phyloP scores from a whole-genome alignment of 1,140 invertebrate genomes.

The Drosophila biarmipes region DNA sequence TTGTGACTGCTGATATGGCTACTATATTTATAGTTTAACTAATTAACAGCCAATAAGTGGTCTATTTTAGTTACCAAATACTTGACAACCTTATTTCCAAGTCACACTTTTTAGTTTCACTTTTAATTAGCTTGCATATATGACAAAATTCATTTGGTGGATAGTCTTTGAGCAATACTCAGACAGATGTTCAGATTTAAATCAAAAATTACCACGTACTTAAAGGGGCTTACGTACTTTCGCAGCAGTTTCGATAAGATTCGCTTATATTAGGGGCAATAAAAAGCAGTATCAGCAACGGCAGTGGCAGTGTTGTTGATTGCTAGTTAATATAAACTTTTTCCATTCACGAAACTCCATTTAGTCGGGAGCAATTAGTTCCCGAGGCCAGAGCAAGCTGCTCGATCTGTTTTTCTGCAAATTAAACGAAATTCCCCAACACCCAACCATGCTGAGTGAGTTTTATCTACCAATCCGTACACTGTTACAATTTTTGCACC shows the following conservation, averaged over 20 bases:
- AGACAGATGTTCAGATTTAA: slow-evolving; percentile 8
- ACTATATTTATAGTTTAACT: slow-evolving; percentile 41
- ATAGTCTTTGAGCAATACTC: neutral
- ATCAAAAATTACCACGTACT: slow-evolving; percentile 27
- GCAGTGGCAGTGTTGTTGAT: slow-evolving; percentile 6
- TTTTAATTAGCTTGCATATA: neutral
- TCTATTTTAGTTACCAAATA: slow-evolving; percentile 9
- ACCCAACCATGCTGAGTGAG: slow-evolving; percentile 37
- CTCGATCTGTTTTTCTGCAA: slow-evolving; percentile 18
- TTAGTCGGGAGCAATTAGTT: slow-evolving; percentile 41
- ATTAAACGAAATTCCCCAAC: slow-evolving; percentile 34
- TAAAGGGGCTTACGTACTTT: slow-evolving; percentile 26
- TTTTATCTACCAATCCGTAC: slow-evolving; percentile 6
- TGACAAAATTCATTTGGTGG: neutral
- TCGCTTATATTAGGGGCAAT: slow-evolving; percentile 22
- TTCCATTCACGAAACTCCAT: slow-evolving; percentile 35
- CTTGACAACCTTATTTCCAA: slow-evolving; percentile 11
- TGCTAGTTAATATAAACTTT: slow-evolving; percentile 36
- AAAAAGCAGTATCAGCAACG: slow-evolving; percentile 26
- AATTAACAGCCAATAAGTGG: slow-evolving; percentile 29
- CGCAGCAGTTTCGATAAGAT: slow-evolving; percentile 43
- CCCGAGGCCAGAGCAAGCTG: slow-evolving; percentile 22
- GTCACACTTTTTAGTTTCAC: slow-evolving; percentile 3
- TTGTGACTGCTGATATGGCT: slow-evolving; percentile 35
- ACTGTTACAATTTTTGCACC: neutral